These are phyloP conservation scores for Malachius bipustulatus DNA, from an alignment of 2,888 invertebrate species.

Conservation along the genomic window DNA sequence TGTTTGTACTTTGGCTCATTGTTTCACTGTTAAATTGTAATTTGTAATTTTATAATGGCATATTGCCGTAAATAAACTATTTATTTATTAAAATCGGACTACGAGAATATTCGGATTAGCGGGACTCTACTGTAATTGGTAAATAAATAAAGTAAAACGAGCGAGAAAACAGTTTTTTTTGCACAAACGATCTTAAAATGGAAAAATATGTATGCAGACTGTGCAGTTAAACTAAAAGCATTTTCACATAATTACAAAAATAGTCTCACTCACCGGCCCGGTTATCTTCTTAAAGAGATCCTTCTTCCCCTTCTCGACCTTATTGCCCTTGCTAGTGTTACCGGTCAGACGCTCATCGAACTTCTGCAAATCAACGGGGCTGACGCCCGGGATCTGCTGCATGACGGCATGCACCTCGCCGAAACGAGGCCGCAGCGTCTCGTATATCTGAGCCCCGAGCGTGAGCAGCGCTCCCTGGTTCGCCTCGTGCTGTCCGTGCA, in stretches of 20 bases:
- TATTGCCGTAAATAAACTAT: too few species aligned
- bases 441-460: conserved; percentile 76
- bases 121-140: too few species aligned
- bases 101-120: too few species aligned
- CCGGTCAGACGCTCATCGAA: conserved; percentile 72
- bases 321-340: conserved; percentile 55
- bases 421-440: conserved; percentile 65
- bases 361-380: conserved; percentile 66
- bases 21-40: too few species aligned
- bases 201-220: too few species aligned
- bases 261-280: conserved; percentile 46
- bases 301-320: conserved; percentile 80
- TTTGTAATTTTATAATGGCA: too few species aligned
- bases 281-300: conserved; percentile 85
- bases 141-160: too few species aligned
- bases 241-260: background rate
- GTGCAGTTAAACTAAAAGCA: too few species aligned
- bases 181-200: too few species aligned
- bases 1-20: too few species aligned
- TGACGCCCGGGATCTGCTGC: conserved; percentile 73
- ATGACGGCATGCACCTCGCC: conserved; percentile 56
- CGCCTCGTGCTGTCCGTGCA: conserved; percentile 83
- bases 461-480: conserved; percentile 71
- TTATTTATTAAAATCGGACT: too few species aligned
- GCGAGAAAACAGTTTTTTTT: too few species aligned